Evolutionary conservation across 2,888 invertebrate genomes (phyloP), one percentile per base, ranked within the genome.

Genomic region (Coenonympha arcania): DNA sequence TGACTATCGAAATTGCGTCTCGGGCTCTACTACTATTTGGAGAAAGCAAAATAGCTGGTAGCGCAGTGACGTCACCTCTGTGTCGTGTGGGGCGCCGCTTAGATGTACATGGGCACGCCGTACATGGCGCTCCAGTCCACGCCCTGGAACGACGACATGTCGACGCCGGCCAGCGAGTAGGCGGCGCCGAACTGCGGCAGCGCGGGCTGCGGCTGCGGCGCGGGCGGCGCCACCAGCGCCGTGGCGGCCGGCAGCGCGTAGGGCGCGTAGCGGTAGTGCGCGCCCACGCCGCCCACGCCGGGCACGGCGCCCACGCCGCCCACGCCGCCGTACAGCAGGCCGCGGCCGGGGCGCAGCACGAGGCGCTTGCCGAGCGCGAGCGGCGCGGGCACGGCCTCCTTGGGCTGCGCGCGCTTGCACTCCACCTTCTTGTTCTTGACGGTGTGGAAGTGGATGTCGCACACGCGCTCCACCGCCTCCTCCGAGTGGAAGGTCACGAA

Each of bases 81-180:
- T n/a, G n/a, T n/a, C n/a, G n/a, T n/a, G n/a, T n/a, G n/a, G n/a
- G n/a, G 41, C 11, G 45, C 39, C 45, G 50, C 77, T 88, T 90
- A 93, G 76, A 95, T 94, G 88, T 95, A 95, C 95, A 95, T 95
- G 76, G 95, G 95, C 87, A 95, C 93, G 70, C 95, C 94, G 80
- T 95, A 95, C 93, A 95, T 93, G 67, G 93, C 92, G 68, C 92
- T 91, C 95, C 95, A 95, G 83, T 95, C 95, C 63, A 95, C 93
- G 53, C 94, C 93, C 79, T 95, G 95, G 90, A 95, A 95, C 73
- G 94, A 93, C 55, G 94, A 92, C 95, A 95, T 95, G 85, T 95
- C 95, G 56, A 95, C 94, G 75, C 95, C 95, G 71, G 95, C 92
- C 60, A 95, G 89, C 62, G 93, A 93, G 84, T 95, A 95, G 66